A percentile compares a stretch with the other conserved stretches of the same genome.
These are phyloP conservation scores for Theretra japonica DNA, from an alignment of 2,888 invertebrate species.

Conservation along the genomic window DNA sequence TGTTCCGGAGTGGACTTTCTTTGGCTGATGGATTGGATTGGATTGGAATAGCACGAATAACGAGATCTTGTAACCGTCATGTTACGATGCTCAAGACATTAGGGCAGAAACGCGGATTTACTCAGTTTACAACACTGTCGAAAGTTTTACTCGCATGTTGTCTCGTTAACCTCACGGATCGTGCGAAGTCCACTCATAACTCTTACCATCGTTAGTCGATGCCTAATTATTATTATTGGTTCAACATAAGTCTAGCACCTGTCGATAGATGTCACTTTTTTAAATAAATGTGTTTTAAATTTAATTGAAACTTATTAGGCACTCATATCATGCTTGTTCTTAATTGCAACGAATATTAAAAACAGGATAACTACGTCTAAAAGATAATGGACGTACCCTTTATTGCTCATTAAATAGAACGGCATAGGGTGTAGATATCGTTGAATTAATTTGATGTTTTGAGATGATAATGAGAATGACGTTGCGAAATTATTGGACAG, in stretches of 20 bases:
- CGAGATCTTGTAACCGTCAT: constrained; percentile 26
- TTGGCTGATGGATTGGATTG: no score
- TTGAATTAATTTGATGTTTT: constrained; percentile 16
- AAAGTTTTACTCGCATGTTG: constrained; percentile 29
- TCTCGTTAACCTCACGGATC: constrained; percentile 50
- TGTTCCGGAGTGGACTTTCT: no score
- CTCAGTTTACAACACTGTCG: constrained; percentile 37
- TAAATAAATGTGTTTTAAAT: neutral
- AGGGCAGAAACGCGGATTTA: neutral
- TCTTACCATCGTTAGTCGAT: constrained; percentile 37
- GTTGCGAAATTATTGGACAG: neutral
- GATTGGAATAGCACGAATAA: constrained; percentile 27
- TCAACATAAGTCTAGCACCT: neutral
- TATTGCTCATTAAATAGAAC: constrained; percentile 34
- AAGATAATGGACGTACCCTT: neutral
- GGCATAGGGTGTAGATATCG: constrained; percentile 30
- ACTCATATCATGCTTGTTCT: no score
- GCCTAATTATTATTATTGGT: neutral
- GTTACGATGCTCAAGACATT: constrained; percentile 28
- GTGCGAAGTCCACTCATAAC: constrained; percentile 48
- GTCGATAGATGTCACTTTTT: neutral
- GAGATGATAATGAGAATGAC: constrained; percentile 22
- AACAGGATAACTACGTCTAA: neutral
- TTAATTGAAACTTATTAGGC: no score
- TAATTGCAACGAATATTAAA: no score